Base-by-base conservation (phyloP, 2,797 vertebrate genomes). In the Oryzias sinensis region DNA sequence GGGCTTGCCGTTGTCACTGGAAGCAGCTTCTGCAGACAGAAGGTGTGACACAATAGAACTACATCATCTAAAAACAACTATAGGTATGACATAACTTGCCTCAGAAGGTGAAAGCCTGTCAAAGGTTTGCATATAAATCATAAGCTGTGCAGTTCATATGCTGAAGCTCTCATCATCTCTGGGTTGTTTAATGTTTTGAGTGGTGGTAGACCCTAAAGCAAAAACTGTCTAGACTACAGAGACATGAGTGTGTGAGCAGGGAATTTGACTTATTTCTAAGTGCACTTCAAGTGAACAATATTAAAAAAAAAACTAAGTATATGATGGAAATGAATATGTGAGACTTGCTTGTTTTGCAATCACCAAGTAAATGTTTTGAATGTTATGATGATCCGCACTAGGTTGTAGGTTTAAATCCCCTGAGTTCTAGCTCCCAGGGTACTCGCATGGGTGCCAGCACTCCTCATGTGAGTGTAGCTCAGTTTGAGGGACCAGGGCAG, bases 1-100 rank as follows among this genome's bases (percentile, higher is more conserved):
- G 70, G 67, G 49, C 60, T 68, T 29, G 1, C 24, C 57, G 88
- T 84, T 86, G 83, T 87, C 80, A 86, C 11, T 80, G 66, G 85
- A 69, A 40, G 51, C 71, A 55, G 4, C 27, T n/a, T 4, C 59
- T 24, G 14, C 42, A 77, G 18, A 42, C 42, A 22, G 11, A 71
- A 4, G 62, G 56, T 59, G 56, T 43, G 69, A 58, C 24, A 52
- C 18, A 15, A n/a, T 7, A 50, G 40, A 16, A 59, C 55, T 29
- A 37, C 37, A 40, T 25, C 40, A 48, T 27, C 6, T 27, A 48
- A 17, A 42, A 50, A 33, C 25, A 16, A 49, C 27, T 41, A 3
- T 24, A 45, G 2, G 24, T 40, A 18, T 8, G 17, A 27, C 14
- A 37, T 64, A 0, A 47, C 53, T 22, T 37, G 29, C 56, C 20